These are phyloP conservation scores for Macropis europaea DNA, from an alignment of 2,888 invertebrate genomes.

Conservation along the genomic window DNA sequence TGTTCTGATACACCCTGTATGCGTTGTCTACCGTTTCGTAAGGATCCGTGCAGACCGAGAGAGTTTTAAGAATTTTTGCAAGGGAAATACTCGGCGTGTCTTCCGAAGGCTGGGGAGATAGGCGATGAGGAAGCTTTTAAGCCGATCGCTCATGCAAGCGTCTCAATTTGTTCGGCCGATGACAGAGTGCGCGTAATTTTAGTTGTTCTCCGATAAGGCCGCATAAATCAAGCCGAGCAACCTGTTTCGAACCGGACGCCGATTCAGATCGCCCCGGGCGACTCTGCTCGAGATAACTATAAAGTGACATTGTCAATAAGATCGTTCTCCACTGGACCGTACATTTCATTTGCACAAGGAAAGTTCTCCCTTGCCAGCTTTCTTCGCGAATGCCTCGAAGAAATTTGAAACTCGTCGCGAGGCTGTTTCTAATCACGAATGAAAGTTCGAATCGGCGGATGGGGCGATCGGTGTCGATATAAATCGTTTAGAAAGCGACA, in stretches of 20 bases:
- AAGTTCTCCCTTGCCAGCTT: neutral
- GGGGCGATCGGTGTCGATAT: too few relatives aligned
- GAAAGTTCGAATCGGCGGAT: too few relatives aligned
- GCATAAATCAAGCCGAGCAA: constrained; percentile 53
- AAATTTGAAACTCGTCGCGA: too few relatives aligned
- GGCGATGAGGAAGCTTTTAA: neutral
- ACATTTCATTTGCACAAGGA: neutral
- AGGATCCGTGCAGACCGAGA: too few relatives aligned
- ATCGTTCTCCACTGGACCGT: constrained; percentile 1
- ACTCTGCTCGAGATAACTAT: constrained; percentile 16
- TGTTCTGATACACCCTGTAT: too few relatives aligned
- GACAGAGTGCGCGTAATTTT: constrained; percentile 52
- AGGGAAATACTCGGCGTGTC: too few relatives aligned
- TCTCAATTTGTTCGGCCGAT: constrained; percentile 37
- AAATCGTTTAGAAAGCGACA: too few relatives aligned
- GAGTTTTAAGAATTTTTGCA: too few relatives aligned
- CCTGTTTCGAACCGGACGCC: constrained; percentile 47
- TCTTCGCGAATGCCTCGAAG: neutral
- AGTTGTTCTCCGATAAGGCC: constrained; percentile 44
- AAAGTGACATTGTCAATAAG: constrained; percentile 35
- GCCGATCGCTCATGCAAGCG: neutral
- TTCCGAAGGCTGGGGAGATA: too few relatives aligned
- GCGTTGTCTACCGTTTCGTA: too few relatives aligned
- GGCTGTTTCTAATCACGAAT: too few relatives aligned
- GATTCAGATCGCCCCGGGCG: constrained; percentile 43